These are phyloP conservation scores for Pantherophis vulpinus DNA, from an alignment of 2,797 vertebrate species.

Conservation along the genomic window DNA sequence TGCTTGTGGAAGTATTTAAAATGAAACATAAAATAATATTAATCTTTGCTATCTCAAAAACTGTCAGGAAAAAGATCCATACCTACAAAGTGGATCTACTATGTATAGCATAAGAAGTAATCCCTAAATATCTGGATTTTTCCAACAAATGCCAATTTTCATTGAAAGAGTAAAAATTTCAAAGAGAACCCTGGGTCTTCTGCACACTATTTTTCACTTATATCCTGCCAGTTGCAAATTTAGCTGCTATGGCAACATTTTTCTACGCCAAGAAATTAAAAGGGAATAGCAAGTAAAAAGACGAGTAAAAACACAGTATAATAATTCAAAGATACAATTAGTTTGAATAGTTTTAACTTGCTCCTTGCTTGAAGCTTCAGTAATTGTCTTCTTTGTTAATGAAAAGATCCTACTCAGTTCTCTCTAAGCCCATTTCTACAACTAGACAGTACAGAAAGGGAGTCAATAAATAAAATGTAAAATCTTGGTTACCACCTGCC, in stretches of 20 bases:
- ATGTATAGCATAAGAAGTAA: neutral
- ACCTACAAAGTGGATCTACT: neutral
- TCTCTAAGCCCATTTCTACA: neutral
- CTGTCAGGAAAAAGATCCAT: neutral
- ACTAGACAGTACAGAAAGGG: neutral
- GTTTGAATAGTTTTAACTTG: neutral
- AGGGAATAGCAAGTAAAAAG: neutral
- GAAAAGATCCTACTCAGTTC: neutral
- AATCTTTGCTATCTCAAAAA: neutral
- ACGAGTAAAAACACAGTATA: neutral
- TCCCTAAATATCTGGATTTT: neutral
- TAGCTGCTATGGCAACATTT: conserved; percentile 14
- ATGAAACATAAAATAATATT: neutral
- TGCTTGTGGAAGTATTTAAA: neutral
- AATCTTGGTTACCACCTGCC: neutral
- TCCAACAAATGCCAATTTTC: neutral
- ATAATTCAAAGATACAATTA: neutral
- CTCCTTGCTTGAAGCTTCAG: neutral
- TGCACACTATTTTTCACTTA: neutral
- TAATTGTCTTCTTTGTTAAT: neutral
- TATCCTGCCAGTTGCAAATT: neutral
- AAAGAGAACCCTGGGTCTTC: neutral
- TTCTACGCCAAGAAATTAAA: neutral
- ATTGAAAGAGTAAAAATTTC: neutral
- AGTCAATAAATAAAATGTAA: neutral